Evolutionary conservation across 1,140 invertebrate genomes (phyloP), one percentile per base, ranked within the genome.

Genomic region (Drosophila fuyamai): DNA sequence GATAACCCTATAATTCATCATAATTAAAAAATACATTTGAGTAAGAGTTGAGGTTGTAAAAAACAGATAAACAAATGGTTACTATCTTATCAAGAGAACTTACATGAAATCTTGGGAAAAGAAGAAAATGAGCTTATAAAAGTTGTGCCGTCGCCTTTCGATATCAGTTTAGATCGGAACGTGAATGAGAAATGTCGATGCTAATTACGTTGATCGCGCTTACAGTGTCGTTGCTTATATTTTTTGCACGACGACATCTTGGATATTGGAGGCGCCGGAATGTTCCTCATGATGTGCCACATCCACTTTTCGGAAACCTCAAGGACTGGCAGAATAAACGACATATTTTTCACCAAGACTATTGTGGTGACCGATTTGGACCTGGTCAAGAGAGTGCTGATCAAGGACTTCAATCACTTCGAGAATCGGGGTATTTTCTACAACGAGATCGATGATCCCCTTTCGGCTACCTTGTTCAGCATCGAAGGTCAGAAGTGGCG

Each of bases 391-490:
- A 84, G 93, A 14, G 93, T 96, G 2, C 62, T 95, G 23, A 93
- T 94, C 3, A 95, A 94, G 75, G 94, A 95, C 72, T 95, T 95
- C 50, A 78, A 92, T 38, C 78, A 92, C 27, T 95, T 95, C 41
- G 68, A 90, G 35, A 93, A 94, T 67, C 93, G 93, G 7, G 93
- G 92, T 0, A 55, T 93, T 0, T 85, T 91, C 38, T 90, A 93
- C 18, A 93, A 94, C 61, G 93, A 93, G 9, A 75, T 92, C 36
- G 90, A 83, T n/a, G 93, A 95, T 82, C 94, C 94, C 0, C 65
- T 94, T 0, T 92, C 93, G 9, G 82, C 79, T 0, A 92, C 93
- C n/a, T 43, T 94, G 4, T 93, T 94, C 29, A 91, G 89, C 41
- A 79, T 93, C 3, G 92, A 93, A 46, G 93, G 92, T 0, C 91